phyloP scores from a whole-genome alignment of 35 echinoderm and acorn worm species.

The Heliocidaris tuberculata region DNA sequence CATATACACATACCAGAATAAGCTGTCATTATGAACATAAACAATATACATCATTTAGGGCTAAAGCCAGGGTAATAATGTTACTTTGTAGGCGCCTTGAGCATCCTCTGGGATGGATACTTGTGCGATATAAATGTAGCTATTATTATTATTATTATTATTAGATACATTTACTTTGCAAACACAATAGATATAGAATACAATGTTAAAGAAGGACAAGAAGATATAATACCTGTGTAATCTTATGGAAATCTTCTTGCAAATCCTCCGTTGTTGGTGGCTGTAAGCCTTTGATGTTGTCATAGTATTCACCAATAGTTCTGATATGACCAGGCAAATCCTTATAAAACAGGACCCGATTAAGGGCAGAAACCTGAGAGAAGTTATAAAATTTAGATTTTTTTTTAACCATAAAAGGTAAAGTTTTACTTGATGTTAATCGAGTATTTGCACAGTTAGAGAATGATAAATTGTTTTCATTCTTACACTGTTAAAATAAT shows the following conservation, averaged over 20 bases:
- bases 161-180: too few species aligned
- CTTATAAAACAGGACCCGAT: background rate
- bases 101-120: too few species aligned
- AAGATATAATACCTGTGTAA: background rate
- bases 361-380: background rate
- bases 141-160: too few species aligned
- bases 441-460: background rate
- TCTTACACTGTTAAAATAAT: background rate
- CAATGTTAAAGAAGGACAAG: background rate
- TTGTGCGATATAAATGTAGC: too few species aligned
- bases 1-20: too few species aligned
- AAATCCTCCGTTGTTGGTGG: background rate
- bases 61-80: too few species aligned
- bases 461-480: background rate
- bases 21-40: too few species aligned
- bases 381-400: background rate
- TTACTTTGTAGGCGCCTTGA: too few species aligned
- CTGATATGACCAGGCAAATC: background rate
- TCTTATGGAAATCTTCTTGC: background rate
- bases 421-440: background rate
- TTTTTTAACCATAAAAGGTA: background rate
- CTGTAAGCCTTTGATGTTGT: background rate
- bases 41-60: too few species aligned
- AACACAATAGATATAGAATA: too few species aligned
- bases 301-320: constrained; percentile 10